phyloP scores from a whole-genome alignment of 1,140 invertebrate genomes.

The Sarcophaga peregrina region DNA sequence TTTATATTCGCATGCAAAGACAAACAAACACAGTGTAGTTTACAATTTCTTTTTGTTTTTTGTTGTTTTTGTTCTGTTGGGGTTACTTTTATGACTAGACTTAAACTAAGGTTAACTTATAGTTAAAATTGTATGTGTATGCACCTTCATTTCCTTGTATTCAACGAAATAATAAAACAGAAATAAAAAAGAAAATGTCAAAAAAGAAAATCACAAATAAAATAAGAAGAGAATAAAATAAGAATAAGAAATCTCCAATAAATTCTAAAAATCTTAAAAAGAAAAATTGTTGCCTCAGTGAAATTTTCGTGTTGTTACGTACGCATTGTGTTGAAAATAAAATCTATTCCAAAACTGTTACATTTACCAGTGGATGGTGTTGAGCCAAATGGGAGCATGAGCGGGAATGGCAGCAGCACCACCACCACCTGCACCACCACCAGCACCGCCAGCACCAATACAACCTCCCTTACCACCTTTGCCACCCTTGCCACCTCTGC shows the following conservation, averaged over 20 bases:
- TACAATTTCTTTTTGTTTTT: not conserved
- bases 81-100: constrained; percentile 36
- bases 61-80: not conserved
- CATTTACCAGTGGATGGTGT: constrained; percentile 29
- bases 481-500: constrained; percentile 57
- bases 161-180: constrained; percentile 48
- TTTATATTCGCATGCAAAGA: constrained; percentile 39
- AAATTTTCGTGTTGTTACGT: not conserved
- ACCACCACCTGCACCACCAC: constrained; percentile 60
- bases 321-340: no score
- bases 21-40: constrained; percentile 17
- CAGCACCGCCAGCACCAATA: constrained; percentile 63
- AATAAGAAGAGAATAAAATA: not conserved
- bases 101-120: constrained; percentile 41
- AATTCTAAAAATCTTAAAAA: constrained; percentile 11
- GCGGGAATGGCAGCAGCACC: constrained; percentile 45
- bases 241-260: no score
- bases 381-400: constrained; percentile 45
- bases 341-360: no score
- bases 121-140: constrained; percentile 42
- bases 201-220: no score
- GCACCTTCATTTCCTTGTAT: constrained; percentile 55
- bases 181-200: no score
- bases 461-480: constrained; percentile 62
- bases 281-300: constrained; percentile 10